Evolutionary conservation across 2,888 invertebrate species (phyloP).

Genomic region (Hylaea fasciaria): DNA sequence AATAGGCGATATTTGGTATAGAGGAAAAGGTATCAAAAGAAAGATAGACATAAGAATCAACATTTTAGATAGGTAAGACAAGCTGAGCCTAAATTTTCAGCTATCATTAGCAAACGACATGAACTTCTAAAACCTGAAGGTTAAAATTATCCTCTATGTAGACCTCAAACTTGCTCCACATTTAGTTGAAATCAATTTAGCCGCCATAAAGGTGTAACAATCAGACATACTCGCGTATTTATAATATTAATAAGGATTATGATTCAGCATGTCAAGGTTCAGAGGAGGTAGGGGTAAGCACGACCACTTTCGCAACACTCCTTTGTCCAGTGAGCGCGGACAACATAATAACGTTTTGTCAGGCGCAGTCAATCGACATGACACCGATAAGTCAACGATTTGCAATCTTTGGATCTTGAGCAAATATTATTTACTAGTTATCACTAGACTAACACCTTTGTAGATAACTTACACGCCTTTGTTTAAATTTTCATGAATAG

Average conservation of each 20-base stretch:
- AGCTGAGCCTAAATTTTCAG: no score
- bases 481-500: not conserved
- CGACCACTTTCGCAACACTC: conserved; percentile 59
- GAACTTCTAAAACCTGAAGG: no score
- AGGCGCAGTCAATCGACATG: conserved; percentile 32
- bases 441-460: not conserved
- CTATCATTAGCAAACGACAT: no score
- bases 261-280: conserved; percentile 62
- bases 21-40: no score
- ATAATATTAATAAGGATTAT: conserved; percentile 31
- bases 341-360: conserved; percentile 38
- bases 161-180: no score
- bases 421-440: conserved; percentile 8
- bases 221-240: not conserved
- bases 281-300: conserved; percentile 49
- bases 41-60: no score
- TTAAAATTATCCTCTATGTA: no score
- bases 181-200: no score
- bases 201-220: not conserved
- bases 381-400: conserved; percentile 23
- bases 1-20: no score
- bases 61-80: no score
- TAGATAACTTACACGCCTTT: not conserved
- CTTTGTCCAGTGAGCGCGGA: conserved; percentile 50
- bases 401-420: conserved; percentile 23